Evolutionary conservation across 2,797 vertebrate species (phyloP).

Genomic region (Paramormyrops hopkinsi): DNA sequence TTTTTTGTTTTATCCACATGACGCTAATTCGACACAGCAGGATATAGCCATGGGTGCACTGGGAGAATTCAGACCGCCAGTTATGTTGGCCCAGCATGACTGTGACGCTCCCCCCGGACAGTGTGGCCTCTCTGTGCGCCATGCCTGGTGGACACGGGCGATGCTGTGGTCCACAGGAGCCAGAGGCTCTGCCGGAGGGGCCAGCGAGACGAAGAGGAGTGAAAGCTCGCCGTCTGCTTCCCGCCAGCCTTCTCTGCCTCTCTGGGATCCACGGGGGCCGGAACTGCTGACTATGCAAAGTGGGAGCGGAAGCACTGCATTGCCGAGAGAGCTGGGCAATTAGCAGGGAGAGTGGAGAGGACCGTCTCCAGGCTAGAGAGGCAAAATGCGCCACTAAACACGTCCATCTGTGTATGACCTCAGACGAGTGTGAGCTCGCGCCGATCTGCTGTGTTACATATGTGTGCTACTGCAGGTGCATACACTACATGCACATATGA

Average conservation of each 20-base stretch:
- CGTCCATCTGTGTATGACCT: neutral
- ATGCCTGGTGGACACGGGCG: neutral
- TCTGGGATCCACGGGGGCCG: conserved; percentile 23
- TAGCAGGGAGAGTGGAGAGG: conserved; percentile 15
- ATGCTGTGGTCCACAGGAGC: neutral
- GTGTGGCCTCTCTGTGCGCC: neutral
- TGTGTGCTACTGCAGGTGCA: neutral
- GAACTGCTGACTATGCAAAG: conserved; percentile 37
- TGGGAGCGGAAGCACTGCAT: conserved; percentile 56
- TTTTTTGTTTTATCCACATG: neutral
- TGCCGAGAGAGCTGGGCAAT: conserved; percentile 48
- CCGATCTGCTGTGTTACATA: neutral
- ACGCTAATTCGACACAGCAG: neutral
- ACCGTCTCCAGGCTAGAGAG: conserved; percentile 19
- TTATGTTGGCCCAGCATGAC: neutral
- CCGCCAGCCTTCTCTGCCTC: conserved; percentile 19
- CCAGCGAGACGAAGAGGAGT: neutral
- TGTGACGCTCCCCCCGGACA: neutral
- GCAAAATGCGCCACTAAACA: conserved; percentile 12
- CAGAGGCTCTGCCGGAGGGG: neutral
- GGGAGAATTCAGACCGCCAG: neutral
- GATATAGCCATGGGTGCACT: neutral
- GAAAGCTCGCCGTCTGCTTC: neutral
- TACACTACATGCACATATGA: neutral
- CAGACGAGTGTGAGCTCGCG: neutral